Evolutionary conservation across 2,888 invertebrate genomes (phyloP).

Genomic region (Boloria euphrosyne): DNA sequence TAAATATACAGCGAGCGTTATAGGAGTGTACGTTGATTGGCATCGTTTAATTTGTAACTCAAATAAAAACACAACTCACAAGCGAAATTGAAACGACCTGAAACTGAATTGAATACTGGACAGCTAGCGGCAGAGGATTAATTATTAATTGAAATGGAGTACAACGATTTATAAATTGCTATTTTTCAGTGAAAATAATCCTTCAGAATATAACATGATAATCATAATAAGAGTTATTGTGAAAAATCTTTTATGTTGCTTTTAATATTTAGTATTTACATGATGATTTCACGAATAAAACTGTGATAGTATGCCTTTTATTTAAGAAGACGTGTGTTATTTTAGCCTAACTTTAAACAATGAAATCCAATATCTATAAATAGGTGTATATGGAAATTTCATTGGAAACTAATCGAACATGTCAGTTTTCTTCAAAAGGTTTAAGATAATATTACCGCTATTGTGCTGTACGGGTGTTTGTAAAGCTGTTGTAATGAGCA

Average conservation of each 20-base stretch:
- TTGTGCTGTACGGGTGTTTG: slow-evolving; percentile 14
- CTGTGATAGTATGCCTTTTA: too few relatives aligned
- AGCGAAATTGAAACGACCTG: slow-evolving; percentile 66
- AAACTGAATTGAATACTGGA: slow-evolving; percentile 66
- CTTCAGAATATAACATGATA: neutral
- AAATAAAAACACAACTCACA: slow-evolving; percentile 64
- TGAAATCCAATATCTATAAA: too few relatives aligned
- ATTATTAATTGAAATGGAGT: slow-evolving; percentile 71
- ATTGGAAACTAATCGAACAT: neutral
- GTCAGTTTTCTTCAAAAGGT: neutral
- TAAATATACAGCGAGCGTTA: slow-evolving; percentile 45
- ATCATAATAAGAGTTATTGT: neutral
- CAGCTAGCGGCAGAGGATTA: slow-evolving; percentile 63
- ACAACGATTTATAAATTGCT: slow-evolving; percentile 48
- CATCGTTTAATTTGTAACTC: slow-evolving; percentile 61
- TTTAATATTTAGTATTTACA: too few relatives aligned
- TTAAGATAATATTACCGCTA: slow-evolving; percentile 13
- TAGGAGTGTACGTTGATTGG: slow-evolving; percentile 58
- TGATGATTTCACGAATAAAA: too few relatives aligned
- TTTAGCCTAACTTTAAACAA: too few relatives aligned
- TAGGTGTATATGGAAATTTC: too few relatives aligned
- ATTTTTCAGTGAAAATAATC: slow-evolving; percentile 21
- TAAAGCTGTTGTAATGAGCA: slow-evolving; percentile 32
- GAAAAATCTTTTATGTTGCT: neutral
- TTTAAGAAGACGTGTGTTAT: too few relatives aligned